phyloP scores from a whole-genome alignment of 2,888 invertebrate species.

The Allacma fusca region DNA sequence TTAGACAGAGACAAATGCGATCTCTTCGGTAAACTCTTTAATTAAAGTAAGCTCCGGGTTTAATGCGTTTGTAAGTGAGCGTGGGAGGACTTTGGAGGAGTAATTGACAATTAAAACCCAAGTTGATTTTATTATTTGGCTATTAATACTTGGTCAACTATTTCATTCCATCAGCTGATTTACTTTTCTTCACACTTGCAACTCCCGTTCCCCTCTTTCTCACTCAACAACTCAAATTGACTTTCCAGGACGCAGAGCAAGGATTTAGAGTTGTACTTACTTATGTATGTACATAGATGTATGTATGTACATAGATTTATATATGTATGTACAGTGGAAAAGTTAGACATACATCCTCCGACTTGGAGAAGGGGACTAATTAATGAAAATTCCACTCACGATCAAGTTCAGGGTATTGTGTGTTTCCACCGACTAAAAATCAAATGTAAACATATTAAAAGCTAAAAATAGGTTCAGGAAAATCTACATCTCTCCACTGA shows the following conservation, averaged over 20 bases:
- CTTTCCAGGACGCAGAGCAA: no score
- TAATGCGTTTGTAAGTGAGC: no score
- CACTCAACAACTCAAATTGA: neutral
- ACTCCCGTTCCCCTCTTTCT: neutral
- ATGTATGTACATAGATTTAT: no score
- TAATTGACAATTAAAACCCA: neutral
- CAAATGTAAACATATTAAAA: no score
- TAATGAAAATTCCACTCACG: conserved; percentile 12
- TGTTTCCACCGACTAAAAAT: neutral
- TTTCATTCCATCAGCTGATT: conserved; percentile 16
- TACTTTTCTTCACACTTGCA: neutral
- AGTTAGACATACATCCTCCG: neutral
- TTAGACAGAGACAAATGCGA: no score
- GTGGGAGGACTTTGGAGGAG: neutral
- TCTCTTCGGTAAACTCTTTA: no score
- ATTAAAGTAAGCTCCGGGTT: no score
- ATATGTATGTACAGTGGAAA: no score
- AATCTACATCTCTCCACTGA: no score
- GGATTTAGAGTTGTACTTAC: no score
- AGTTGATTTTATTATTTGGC: neutral
- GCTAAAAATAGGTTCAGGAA: no score
- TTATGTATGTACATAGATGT: no score
- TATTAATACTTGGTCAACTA: neutral
- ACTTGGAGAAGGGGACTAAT: neutral
- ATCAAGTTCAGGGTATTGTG: neutral